Conservation (phyloP, 2,888 invertebrate species). For the Heliconius ismenius region DNA sequence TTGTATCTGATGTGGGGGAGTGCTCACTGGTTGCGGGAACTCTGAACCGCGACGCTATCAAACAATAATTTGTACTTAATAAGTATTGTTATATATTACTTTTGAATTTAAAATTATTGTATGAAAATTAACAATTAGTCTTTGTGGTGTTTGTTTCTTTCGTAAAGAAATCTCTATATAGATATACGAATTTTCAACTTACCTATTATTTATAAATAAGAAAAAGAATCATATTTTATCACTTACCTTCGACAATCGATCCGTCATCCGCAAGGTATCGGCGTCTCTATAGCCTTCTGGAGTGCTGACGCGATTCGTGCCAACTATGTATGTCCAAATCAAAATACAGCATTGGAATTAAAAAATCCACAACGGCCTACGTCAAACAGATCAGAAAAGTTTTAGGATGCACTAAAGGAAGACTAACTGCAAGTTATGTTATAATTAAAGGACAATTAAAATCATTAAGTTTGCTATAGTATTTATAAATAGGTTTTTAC, state of each 20-base stretch:
- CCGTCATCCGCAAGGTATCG: constrained; percentile 72
- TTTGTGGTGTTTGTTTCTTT: no score
- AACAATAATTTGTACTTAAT: background rate
- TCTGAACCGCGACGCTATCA: constrained; percentile 76
- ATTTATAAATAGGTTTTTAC: background rate
- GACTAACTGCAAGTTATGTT: no score
- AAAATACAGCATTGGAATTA: no score
- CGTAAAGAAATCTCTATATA: no score
- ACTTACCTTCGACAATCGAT: constrained; percentile 67
- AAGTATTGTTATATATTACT: background rate
- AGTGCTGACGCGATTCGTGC: constrained; percentile 64
- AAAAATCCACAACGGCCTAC: no score
- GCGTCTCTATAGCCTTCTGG: constrained; percentile 77
- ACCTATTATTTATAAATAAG: background rate
- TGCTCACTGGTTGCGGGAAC: constrained; percentile 74
- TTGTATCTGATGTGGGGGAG: constrained; percentile 68
- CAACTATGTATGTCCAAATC: constrained; percentile 50
- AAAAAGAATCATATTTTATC: background rate
- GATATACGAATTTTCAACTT: no score
- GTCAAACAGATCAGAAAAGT: no score
- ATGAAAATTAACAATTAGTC: no score
- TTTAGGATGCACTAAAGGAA: no score
- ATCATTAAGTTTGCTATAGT: no score
- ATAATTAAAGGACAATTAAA: no score
- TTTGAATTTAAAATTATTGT: no score